phyloP scores from a whole-genome alignment of 2,797 vertebrate genomes.

The Phyllotis vaccarum region DNA sequence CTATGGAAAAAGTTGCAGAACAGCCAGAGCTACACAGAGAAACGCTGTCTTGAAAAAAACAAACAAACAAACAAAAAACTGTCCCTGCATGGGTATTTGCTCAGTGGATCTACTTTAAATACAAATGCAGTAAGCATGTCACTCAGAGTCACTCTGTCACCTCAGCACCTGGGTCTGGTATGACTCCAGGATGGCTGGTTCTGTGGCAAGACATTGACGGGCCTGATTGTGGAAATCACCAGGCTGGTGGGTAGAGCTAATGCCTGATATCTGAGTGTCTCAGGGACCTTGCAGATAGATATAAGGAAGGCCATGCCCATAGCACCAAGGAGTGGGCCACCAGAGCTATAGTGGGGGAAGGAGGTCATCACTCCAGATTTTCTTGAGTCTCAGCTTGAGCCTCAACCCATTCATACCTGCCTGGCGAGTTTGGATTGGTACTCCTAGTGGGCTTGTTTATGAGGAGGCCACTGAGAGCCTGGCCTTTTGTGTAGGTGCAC shows the following conservation, averaged over 20 bases:
- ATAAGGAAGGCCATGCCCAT: neutral
- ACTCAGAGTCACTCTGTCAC: conserved; percentile 62
- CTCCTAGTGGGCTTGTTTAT: neutral
- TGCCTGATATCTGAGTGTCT: neutral
- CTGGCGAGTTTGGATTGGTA: neutral
- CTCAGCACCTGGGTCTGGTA: neutral
- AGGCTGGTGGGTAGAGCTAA: neutral
- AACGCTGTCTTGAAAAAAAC: neutral
- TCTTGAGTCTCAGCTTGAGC: neutral
- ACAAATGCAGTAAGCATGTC: conserved; percentile 76
- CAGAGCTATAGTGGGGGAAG: too few relatives aligned
- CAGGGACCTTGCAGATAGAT: neutral
- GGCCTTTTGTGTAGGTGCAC: too few relatives aligned
- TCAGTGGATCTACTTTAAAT: conserved; percentile 73
- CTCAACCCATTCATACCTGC: neutral
- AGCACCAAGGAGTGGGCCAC: neutral
- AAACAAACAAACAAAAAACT: conserved; percentile 58
- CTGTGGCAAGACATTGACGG: neutral
- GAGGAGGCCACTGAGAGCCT: neutral
- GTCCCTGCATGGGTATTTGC: conserved; percentile 84
- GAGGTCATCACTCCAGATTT: neutral
- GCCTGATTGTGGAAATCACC: neutral
- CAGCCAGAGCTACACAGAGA: neutral
- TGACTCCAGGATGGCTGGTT: neutral
- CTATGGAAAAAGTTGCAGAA: neutral